These are phyloP conservation scores for Noctilio leporinus DNA, from an alignment of 2,113 vertebrate genomes.

Conservation along the genomic window DNA sequence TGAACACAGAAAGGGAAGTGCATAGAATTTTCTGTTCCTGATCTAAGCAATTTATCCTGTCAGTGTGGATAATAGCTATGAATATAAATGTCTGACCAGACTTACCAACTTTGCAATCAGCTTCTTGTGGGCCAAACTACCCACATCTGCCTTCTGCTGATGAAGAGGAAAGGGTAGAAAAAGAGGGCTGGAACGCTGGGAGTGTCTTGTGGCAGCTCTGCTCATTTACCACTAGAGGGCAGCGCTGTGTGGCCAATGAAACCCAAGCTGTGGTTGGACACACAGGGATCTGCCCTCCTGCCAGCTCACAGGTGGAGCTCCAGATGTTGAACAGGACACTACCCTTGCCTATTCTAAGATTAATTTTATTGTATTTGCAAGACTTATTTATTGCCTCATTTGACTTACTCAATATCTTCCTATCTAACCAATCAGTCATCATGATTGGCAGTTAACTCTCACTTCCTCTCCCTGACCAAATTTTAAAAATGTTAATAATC, in stretches of 20 bases:
- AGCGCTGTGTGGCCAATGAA: background rate
- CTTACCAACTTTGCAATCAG: background rate
- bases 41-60: background rate
- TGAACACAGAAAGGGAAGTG: background rate
- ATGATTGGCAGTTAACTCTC: background rate
- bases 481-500: background rate
- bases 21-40: background rate
- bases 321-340: background rate
- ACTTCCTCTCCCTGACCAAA: background rate
- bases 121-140: background rate
- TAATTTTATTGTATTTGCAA: background rate
- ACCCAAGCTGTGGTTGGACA: background rate
- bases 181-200: no score
- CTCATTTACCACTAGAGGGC: slow-evolving; percentile 55
- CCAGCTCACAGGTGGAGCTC: background rate
- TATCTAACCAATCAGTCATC: background rate
- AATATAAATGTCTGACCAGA: background rate
- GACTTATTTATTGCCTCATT: background rate
- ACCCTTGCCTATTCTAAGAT: background rate
- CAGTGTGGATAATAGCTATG: background rate
- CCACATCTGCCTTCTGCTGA: background rate
- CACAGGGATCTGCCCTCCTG: background rate
- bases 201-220: background rate
- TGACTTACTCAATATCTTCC: background rate
- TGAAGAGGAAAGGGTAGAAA: background rate